Conservation (phyloP, 1,140 invertebrate species). For the Cyclargus thomasi region DNA sequence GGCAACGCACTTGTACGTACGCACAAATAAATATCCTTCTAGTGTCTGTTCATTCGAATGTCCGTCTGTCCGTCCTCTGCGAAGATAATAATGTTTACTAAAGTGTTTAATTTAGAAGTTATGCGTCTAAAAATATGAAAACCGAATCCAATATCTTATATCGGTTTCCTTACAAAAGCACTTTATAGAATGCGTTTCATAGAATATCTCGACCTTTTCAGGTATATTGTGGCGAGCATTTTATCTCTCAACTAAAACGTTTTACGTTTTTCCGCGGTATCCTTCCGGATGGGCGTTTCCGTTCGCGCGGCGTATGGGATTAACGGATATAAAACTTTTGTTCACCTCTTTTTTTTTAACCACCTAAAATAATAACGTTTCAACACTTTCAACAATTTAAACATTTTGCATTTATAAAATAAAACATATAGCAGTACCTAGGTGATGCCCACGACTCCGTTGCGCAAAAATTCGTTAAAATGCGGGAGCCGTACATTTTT, state of each 20-base stretch:
- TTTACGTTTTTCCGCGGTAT: neutral
- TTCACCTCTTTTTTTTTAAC: neutral
- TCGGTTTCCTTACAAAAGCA: neutral
- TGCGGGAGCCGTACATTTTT: too few species aligned
- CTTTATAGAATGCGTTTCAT: neutral
- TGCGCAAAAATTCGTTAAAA: too few species aligned
- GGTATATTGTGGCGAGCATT: slow-evolving; percentile 1
- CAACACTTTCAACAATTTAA: neutral
- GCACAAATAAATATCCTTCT: too few species aligned
- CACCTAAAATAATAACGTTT: neutral
- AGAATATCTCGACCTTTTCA: slow-evolving; percentile 8
- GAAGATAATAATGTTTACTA: too few species aligned
- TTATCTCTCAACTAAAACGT: slow-evolving; percentile 8
- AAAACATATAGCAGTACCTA: too few species aligned
- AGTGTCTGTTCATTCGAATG: too few species aligned
- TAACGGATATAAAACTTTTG: neutral
- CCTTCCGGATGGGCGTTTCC: slow-evolving; percentile 6
- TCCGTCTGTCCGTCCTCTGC: too few species aligned
- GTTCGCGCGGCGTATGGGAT: neutral
- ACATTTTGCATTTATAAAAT: too few species aligned
- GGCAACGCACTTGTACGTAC: too few species aligned
- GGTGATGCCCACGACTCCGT: too few species aligned
- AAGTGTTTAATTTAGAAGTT: too few species aligned
- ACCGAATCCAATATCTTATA: neutral
- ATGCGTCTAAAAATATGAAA: too few species aligned